Percentiles rank a stretch among this genome's conserved stretches.
These are phyloP conservation scores for Cyprinodon brontotheroides DNA, from an alignment of 2,113 vertebrate genomes.

Conservation along the genomic window DNA sequence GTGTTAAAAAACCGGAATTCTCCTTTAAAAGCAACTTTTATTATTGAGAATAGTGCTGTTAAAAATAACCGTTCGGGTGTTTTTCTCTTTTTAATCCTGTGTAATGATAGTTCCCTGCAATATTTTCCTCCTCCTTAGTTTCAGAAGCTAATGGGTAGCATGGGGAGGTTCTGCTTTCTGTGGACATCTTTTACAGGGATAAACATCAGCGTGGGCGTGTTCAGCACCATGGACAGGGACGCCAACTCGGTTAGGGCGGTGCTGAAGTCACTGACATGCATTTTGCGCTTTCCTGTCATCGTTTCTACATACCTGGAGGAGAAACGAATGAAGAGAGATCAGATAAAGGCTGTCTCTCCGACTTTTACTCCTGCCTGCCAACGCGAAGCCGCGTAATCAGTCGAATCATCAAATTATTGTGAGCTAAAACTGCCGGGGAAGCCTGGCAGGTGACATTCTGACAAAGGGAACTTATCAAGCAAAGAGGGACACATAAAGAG, in stretches of 20 bases:
- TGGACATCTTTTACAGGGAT: constrained; percentile 11
- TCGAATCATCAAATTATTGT: constrained; percentile 22
- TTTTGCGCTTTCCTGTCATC: background rate
- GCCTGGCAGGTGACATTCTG: constrained; percentile 15
- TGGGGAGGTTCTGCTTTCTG: background rate
- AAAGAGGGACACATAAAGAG: constrained; percentile 19
- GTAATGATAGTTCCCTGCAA: too few relatives aligned
- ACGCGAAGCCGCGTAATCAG: constrained; percentile 22
- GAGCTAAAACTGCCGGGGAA: background rate
- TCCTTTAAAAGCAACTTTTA: too few relatives aligned
- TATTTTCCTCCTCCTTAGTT: background rate
- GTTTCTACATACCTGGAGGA: background rate
- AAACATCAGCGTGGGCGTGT: constrained; percentile 54
- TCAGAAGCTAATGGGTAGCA: background rate
- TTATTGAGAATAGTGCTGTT: too few relatives aligned
- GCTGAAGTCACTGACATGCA: constrained; percentile 12
- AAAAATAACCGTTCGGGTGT: too few relatives aligned
- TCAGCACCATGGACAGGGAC: constrained; percentile 79
- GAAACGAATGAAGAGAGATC: background rate
- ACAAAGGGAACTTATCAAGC: constrained; percentile 44
- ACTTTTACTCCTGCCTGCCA: constrained; percentile 38
- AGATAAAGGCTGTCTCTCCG: background rate
- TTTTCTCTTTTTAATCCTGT: too few relatives aligned
- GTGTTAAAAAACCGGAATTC: too few relatives aligned
- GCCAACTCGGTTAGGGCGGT: constrained; percentile 40